These are phyloP conservation scores for Thysanoteuthis rhombus DNA, from an alignment of 2,888 invertebrate species.

Conservation along the genomic window DNA sequence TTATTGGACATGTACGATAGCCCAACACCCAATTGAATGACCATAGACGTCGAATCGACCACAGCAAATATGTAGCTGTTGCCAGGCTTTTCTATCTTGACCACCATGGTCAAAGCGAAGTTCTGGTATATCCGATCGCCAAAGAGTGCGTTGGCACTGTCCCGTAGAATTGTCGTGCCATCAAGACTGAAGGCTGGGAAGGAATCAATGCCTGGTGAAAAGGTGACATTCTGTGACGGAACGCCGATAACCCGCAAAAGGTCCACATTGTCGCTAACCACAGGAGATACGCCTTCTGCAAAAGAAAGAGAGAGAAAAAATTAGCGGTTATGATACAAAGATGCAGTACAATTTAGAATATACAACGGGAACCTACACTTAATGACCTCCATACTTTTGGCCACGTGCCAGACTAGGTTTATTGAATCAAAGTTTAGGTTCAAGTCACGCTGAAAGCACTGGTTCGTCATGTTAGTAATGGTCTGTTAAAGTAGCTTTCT, in stretches of 20 bases:
- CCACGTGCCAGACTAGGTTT: too few species aligned
- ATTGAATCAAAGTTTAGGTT: too few species aligned
- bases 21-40: not conserved
- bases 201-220: slow-evolving; percentile 18
- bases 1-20: not conserved
- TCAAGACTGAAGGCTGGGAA: slow-evolving; percentile 20
- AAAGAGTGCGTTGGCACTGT: not conserved
- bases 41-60: not conserved
- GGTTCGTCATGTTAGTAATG: too few species aligned
- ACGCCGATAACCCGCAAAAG: slow-evolving; percentile 21
- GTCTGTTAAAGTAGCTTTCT: too few species aligned
- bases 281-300: slow-evolving; percentile 2
- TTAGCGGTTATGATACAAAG: not conserved
- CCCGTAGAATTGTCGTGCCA: not conserved
- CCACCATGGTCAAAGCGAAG: slow-evolving; percentile 24
- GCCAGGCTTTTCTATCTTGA: not conserved
- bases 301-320: not conserved
- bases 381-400: too few species aligned
- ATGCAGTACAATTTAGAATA: too few species aligned
- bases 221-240: slow-evolving; percentile 12
- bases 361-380: too few species aligned
- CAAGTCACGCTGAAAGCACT: too few species aligned
- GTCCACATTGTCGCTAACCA: not conserved
- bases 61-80: not conserved
- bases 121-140: not conserved